Evolutionary conservation across 2,888 invertebrate genomes (phyloP).

Genomic region (Galerucella pusilla): DNA sequence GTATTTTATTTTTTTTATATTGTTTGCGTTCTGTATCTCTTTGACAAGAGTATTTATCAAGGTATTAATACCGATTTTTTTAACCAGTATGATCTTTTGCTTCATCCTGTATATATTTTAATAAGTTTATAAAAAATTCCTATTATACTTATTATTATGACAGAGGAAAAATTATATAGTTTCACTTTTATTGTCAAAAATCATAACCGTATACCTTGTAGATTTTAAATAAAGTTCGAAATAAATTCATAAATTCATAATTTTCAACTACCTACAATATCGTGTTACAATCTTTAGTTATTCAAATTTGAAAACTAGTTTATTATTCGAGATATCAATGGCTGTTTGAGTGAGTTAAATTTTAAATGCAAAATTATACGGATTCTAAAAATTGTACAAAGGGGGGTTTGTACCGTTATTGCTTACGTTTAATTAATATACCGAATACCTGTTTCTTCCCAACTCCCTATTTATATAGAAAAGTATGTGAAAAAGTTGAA

Average conservation of each 20-base stretch:
- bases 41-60: background rate
- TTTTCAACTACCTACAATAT: background rate
- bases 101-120: too few relatives aligned
- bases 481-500: constrained; percentile 1
- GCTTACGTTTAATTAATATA: constrained; percentile 7
- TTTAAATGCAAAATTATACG: constrained; percentile 32
- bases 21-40: background rate
- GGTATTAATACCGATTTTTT: background rate
- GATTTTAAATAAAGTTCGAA: background rate
- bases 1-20: background rate
- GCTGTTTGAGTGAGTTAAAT: background rate
- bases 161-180: too few relatives aligned
- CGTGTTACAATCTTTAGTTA: background rate
- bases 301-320: constrained; percentile 1
- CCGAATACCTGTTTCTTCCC: background rate
- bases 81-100: too few relatives aligned
- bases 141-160: too few relatives aligned
- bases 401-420: constrained; percentile 18
- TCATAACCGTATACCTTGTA: background rate
- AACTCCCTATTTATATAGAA: background rate
- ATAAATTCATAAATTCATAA: background rate
- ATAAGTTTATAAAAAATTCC: too few relatives aligned
- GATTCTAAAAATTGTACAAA: constrained; percentile 22
- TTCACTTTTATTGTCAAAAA: background rate
- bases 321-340: background rate